Evolutionary conservation across 2,797 vertebrate genomes (phyloP), one percentile per base, ranked within the genome.

Genomic region (Anabas testudineus): DNA sequence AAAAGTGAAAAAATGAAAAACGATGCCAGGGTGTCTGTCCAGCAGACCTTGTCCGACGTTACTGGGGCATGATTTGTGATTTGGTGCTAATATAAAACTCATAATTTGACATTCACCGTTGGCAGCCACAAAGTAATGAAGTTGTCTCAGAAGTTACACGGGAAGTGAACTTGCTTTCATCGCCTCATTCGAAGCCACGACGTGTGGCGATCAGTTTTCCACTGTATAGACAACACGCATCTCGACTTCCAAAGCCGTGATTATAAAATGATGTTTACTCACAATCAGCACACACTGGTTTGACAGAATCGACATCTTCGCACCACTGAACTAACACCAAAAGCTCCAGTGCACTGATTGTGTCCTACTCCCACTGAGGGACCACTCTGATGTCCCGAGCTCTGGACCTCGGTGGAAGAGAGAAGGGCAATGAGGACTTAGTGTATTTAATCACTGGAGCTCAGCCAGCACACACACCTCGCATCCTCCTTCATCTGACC

Each of bases 401-500:
- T 70, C 71, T 32, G 58, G 77, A 75, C 59, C 46, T 43, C 52
- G 45, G 69, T 52, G 63, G 76, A 79, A 57, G 48, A 76, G 82
- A 78, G 80, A 68, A 77, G 78, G 79, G 73, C 66, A 70, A 67
- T 32, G 59, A 78, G 76, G 79, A 68, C 43, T n/a, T 48, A 66
- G 71, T 73, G 71, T 82, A 66, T 85, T 88, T 85, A 89, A 85
- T 84, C 85, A 80, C 70, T 86, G 84, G 78, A 80, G 63, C 78
- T 79, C 67, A 62, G 81, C 86, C 88, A 85, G 72, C 53, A 76
- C 75, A 84, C 46, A 55, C 69, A 71, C 56, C 43, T 43, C 16
- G 30, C 37, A 45, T 81, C 78, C 83, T 87, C 82, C 74, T 84
- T 87, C 84, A 85, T 80, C 79, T 87, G 86, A 90, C 89, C 90